Percentiles rank a stretch among this genome's conserved stretches.
Conservation (phyloP, 2,888 invertebrate genomes). For the Drosophila kokeensis region DNA sequence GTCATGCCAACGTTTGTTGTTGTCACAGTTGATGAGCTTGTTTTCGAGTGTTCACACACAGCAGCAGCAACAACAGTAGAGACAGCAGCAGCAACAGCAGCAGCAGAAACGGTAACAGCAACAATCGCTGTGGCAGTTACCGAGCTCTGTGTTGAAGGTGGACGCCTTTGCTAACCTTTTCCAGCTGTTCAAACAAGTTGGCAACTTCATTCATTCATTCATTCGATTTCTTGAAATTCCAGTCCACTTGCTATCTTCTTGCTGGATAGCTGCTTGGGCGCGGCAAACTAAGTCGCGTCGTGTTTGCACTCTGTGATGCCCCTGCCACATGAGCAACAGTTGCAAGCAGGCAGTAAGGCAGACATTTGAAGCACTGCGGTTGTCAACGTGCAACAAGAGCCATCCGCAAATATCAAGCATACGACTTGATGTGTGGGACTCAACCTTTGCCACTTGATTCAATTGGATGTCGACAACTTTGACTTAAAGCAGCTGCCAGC, state of each 20-base stretch:
- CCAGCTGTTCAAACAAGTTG: slow-evolving; percentile 57
- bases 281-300: slow-evolving; percentile 9
- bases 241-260: slow-evolving; percentile 54
- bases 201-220: slow-evolving; percentile 45
- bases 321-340: slow-evolving; percentile 67
- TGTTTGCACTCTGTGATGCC: slow-evolving; percentile 45
- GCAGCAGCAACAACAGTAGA: slow-evolving; percentile 2
- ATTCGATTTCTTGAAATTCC: slow-evolving; percentile 42
- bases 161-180: slow-evolving; percentile 59
- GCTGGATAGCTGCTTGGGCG: background rate
- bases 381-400: slow-evolving; percentile 26
- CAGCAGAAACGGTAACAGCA: slow-evolving; percentile 3
- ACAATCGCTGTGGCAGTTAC: background rate
- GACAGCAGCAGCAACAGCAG: background rate
- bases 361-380: slow-evolving; percentile 44
- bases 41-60: slow-evolving; percentile 61
- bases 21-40: slow-evolving; percentile 70
- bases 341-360: slow-evolving; percentile 40
- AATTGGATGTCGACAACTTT: slow-evolving; percentile 33
- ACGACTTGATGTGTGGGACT: slow-evolving; percentile 38
- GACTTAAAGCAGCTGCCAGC: slow-evolving; percentile 8
- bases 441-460: slow-evolving; percentile 27
- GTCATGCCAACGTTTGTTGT: slow-evolving; percentile 60
- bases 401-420: slow-evolving; percentile 59
- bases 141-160: slow-evolving; percentile 16